Evolutionary conservation across 2,888 invertebrate species (phyloP).

Genomic region (Stenoptilia bipunctidactyla): DNA sequence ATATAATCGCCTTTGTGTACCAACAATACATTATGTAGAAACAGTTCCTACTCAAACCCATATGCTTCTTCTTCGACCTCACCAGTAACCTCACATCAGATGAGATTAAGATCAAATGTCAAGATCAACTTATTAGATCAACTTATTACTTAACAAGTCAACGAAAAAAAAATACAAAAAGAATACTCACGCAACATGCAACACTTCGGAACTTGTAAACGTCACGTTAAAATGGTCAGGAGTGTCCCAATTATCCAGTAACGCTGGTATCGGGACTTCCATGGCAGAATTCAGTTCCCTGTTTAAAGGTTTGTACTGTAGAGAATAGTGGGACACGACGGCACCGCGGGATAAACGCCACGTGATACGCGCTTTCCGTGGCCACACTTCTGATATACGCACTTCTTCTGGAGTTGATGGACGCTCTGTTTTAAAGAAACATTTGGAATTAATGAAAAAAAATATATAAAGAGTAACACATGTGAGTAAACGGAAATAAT

Average conservation of each 20-base stretch:
- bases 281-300: slow-evolving; percentile 42
- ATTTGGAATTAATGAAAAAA: slow-evolving; percentile 6
- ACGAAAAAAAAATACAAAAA: too few relatives aligned
- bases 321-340: slow-evolving; percentile 52
- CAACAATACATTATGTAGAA: too few relatives aligned
- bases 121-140: too few relatives aligned
- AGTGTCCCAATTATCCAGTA: slow-evolving; percentile 52
- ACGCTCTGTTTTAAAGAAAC: slow-evolving; percentile 30
- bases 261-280: slow-evolving; percentile 45
- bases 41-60: too few relatives aligned
- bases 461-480: too few relatives aligned
- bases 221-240: slow-evolving; percentile 54
- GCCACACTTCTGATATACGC: slow-evolving; percentile 59
- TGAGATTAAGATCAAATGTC: too few relatives aligned
- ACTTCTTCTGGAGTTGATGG: slow-evolving; percentile 58
- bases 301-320: slow-evolving; percentile 49
- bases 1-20: too few relatives aligned
- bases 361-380: slow-evolving; percentile 51
- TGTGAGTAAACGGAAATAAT: background rate
- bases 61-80: too few relatives aligned
- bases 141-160: too few relatives aligned
- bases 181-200: slow-evolving; percentile 54
- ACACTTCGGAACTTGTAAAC: slow-evolving; percentile 51
- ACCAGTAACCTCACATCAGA: too few relatives aligned
- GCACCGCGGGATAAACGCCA: slow-evolving; percentile 54